Base-by-base conservation (phyloP, 2,888 invertebrate genomes). In the Brenthis daphne region DNA sequence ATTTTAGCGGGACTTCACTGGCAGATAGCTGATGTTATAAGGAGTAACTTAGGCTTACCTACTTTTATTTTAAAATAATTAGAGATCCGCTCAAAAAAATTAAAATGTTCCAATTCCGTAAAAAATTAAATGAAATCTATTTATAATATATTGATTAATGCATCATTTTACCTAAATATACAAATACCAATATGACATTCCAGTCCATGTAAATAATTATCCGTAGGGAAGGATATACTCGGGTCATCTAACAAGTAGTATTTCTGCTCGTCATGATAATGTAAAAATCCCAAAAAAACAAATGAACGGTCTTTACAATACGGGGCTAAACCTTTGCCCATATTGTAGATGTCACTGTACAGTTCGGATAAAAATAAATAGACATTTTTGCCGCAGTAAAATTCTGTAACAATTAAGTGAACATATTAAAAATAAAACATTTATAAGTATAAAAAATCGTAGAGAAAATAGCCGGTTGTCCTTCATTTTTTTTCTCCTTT, bases 331-430 rank as follows among this genome's bases (percentile, higher is more conserved):
- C 91, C 90, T 4, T 78, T 79, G 0, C 91, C 92, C 86, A 92
- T 89, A 72, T 83, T 80, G 78, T 92, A 92, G 20, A 92, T 90
- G 58, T 92, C 92, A 48, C 88, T 90, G 82, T 92, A 92, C 0
- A 88, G 70, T 74, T 92, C 90, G 0, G 92, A 92, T 2, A 88
- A 48, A 74, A 92, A 92, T 11, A 92, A 79, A 78, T 92, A 92
- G 0, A 91, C 89, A 77, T 92, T 92, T 72, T 86, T 90, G 6
- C 92, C 92, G 77, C 92, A 92, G 79, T 90, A 91, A 79, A 77
- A 92, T 68, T 92, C 92, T 92, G 82, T 2, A 78, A 81, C 14
- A 54, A 51, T 20, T n/a, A 33, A 33, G 0, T 37, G 12, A 37
- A 43, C 4, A 29, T 3, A 29, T 29, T 29, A 43, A 43, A 43